Base-by-base conservation (phyloP, 1,140 invertebrate species). In the Leptinotarsa texana region DNA sequence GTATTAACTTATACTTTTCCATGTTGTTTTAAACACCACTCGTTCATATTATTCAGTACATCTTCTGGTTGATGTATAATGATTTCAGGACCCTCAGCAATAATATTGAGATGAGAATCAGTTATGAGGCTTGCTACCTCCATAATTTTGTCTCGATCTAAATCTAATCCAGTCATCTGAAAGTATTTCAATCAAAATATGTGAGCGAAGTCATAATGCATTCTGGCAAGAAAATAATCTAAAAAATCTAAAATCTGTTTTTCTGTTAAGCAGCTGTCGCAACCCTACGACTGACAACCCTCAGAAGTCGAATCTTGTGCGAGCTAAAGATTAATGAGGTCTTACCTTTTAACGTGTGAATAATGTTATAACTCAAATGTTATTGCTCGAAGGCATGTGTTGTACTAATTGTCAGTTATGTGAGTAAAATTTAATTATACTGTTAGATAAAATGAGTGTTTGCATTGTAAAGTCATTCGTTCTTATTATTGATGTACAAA, bases 71-170 rank as follows among this genome's bases (percentile, higher is more conserved):
- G 93, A 82, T 97, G 88, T 79, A 98, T 93, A 3, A 96, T 87
- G n/a, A 97, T 84, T 82, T 92, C 87, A 6, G 93, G 92, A 65
- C 92, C 91, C 84, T 94, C 90, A 17, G 92, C 94, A 57, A 96
- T 84, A 6, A 95, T 86, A 79, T 96, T 92, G 5, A 98, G 86
- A 69, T 97, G 81, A 17, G 86, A 87, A 86, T 98, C 94, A 1
- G 96, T 98, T 33, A 99, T 87, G 48, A 98, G 82, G 84, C 94
- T 95, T 1, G 95, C 93, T 75, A 97, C 89, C 88, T 98, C 97
- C 77, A 98, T 84, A 42, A 98, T 94, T 74, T 91, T 89, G 84
- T 96, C 92, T 74, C 87, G 92, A 1, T 92, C 87, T 66, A 93
- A 82, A 85, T 97, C 89, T 15, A 98, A 84, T 5, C 84, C 84